phyloP scores from a whole-genome alignment of 1,140 invertebrate species.

The Chrysomallon squamiferum region DNA sequence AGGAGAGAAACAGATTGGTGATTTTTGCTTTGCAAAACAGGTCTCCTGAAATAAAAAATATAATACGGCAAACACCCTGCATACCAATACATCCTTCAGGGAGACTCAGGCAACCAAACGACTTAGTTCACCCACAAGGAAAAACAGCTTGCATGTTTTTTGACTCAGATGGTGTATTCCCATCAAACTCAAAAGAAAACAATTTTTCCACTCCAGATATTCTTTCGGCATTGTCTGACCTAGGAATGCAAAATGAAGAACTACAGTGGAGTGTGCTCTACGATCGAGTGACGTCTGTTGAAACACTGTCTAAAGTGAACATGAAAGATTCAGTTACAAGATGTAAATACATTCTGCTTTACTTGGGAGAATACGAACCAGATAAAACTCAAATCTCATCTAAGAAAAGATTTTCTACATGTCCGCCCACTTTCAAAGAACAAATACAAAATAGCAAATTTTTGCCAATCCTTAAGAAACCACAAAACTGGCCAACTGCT shows the following conservation, averaged over 20 bases:
- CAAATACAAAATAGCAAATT: conserved; percentile 17
- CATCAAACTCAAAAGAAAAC: not conserved
- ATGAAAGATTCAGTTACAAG: conserved; percentile 3
- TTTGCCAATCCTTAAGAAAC: conserved; percentile 21
- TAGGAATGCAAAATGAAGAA: conserved; percentile 24
- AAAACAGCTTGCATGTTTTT: conserved; percentile 2
- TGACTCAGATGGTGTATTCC: conserved; percentile 8
- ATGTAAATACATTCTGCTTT: conserved; percentile 11
- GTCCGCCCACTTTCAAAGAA: not conserved
- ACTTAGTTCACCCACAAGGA: conserved; percentile 5
- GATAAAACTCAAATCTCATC: not conserved
- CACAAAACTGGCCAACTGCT: conserved; percentile 20
- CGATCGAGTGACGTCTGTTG: conserved; percentile 12
- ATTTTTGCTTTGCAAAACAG: not conserved
- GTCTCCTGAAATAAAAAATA: conserved; percentile 1
- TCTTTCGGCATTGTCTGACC: conserved; percentile 6
- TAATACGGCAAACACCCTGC: not conserved
- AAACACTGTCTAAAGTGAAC: not conserved
- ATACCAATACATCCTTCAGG: conserved; percentile 1
- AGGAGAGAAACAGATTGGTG: conserved; percentile 6
- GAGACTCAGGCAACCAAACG: conserved; percentile 4
- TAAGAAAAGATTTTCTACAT: not conserved
- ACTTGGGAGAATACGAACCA: not conserved
- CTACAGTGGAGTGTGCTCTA: conserved; percentile 18
- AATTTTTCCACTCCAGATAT: not conserved